Evolutionary conservation across 2,113 vertebrate genomes (phyloP).

Genomic region (Gymnocephalus cernua): DNA sequence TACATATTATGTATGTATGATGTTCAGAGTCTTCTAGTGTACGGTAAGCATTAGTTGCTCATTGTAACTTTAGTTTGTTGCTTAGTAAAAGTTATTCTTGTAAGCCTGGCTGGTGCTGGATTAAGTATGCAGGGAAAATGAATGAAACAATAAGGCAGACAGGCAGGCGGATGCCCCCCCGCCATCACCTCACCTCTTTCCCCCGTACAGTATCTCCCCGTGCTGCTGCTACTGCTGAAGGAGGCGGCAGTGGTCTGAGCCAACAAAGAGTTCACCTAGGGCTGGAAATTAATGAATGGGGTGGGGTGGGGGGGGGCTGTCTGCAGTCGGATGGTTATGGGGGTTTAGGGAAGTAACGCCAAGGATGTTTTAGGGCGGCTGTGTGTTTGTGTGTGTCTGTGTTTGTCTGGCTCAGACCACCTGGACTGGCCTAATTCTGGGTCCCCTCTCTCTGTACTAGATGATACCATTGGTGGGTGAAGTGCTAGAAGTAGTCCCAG

Average conservation of each 20-base stretch:
- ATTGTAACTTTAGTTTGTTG: not conserved
- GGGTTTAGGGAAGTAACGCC: slow-evolving; percentile 52
- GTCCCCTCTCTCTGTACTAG: not conserved
- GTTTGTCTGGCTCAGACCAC: slow-evolving; percentile 18
- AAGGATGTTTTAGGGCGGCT: slow-evolving; percentile 12
- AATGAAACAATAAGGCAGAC: slow-evolving; percentile 14
- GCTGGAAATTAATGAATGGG: slow-evolving; percentile 74
- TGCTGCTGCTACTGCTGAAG: slow-evolving; percentile 33
- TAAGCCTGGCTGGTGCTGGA: not conserved
- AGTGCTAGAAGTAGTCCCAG: not conserved
- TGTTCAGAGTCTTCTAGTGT: no score
- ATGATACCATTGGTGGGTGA: not conserved
- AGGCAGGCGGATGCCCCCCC: not conserved
- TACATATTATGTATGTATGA: no score
- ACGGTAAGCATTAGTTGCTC: not conserved
- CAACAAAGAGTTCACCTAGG: slow-evolving; percentile 71
- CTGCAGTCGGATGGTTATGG: slow-evolving; percentile 56
- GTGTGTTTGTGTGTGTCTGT: slow-evolving; percentile 23
- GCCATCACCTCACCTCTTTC: not conserved
- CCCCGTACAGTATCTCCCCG: not conserved
- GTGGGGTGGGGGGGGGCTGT: slow-evolving; percentile 2
- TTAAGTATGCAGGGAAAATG: not conserved
- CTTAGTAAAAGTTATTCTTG: not conserved
- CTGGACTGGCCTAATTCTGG: not conserved
- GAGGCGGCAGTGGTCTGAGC: slow-evolving; percentile 50